Conservation (phyloP, 2,113 vertebrate species). For the Lepisosteus osseus region DNA sequence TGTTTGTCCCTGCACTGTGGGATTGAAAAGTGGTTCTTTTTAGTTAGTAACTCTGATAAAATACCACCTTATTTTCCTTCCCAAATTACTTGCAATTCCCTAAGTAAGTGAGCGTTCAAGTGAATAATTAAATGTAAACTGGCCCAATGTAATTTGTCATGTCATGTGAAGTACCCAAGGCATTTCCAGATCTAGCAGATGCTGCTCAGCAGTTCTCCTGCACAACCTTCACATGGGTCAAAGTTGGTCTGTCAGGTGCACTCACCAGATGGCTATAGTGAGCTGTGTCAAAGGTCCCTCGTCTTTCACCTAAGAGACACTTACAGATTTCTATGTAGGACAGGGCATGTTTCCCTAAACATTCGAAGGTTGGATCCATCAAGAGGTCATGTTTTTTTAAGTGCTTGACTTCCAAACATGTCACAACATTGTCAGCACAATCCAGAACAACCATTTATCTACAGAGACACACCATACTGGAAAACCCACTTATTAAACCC, state of each 20-base stretch:
- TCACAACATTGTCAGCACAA: too few relatives aligned
- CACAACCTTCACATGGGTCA: conserved; percentile 65
- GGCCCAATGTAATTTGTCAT: conserved; percentile 67
- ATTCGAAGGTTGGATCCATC: conserved; percentile 4
- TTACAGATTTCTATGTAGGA: conserved; percentile 10
- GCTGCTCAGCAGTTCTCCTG: conserved; percentile 65
- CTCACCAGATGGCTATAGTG: conserved; percentile 53
- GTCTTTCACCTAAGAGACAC: conserved; percentile 36
- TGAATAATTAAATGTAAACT: conserved; percentile 74
- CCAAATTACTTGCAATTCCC: conserved; percentile 36
- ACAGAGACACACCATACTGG: too few relatives aligned
- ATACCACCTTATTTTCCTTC: conserved; percentile 15
- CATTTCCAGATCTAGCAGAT: conserved; percentile 62
- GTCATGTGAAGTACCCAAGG: conserved; percentile 63
- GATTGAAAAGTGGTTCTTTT: neutral
- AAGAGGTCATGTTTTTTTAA: neutral
- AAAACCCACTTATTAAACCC: too few relatives aligned
- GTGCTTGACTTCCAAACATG: too few relatives aligned
- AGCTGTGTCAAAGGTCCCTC: conserved; percentile 32
- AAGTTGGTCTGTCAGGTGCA: conserved; percentile 51
- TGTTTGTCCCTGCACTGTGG: too few relatives aligned
- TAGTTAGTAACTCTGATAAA: conserved; percentile 4
- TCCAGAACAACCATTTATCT: too few relatives aligned
- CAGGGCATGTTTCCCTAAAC: conserved; percentile 11
- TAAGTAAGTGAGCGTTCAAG: conserved; percentile 48